Conservation (phyloP, 2,888 invertebrate species). For the Dolichopus griseipennis region DNA sequence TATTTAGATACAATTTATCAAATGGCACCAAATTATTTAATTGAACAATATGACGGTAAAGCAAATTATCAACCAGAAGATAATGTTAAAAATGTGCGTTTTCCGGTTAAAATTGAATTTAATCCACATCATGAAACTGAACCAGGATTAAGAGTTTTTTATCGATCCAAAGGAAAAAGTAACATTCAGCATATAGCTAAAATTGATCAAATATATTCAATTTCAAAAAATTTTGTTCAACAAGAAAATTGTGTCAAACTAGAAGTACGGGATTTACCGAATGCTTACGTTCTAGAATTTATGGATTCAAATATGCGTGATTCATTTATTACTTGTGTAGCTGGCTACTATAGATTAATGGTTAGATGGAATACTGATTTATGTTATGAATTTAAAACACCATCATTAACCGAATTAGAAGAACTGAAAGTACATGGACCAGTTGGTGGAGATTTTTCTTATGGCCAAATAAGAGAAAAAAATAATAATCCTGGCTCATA, state of each 20-base stretch:
- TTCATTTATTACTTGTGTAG: slow-evolving; percentile 72
- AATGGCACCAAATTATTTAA: slow-evolving; percentile 74
- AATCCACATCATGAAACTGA: slow-evolving; percentile 52
- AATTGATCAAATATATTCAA: slow-evolving; percentile 73
- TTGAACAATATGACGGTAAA: slow-evolving; percentile 57
- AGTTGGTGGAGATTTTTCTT: slow-evolving; percentile 77
- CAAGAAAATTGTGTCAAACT: slow-evolving; percentile 61
- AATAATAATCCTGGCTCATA: slow-evolving; percentile 68
- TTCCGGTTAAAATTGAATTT: slow-evolving; percentile 55
- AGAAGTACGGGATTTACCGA: slow-evolving; percentile 49
- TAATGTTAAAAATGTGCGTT: slow-evolving; percentile 58
- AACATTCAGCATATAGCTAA: slow-evolving; percentile 62
- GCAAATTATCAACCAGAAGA: slow-evolving; percentile 48
- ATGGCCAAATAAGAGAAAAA: slow-evolving; percentile 73
- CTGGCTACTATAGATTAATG: slow-evolving; percentile 79
- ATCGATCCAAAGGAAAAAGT: slow-evolving; percentile 52
- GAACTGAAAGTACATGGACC: slow-evolving; percentile 80
- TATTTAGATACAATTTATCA: slow-evolving; percentile 71
- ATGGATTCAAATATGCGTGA: slow-evolving; percentile 45
- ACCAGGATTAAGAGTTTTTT: slow-evolving; percentile 59
- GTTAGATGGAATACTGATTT: slow-evolving; percentile 87
- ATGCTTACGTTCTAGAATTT: slow-evolving; percentile 37
- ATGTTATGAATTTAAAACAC: slow-evolving; percentile 72
- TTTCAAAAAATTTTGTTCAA: slow-evolving; percentile 51
- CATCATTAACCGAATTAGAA: slow-evolving; percentile 63